Conservation (phyloP, 2,888 invertebrate species). For the Tenthredo distinguenda region DNA sequence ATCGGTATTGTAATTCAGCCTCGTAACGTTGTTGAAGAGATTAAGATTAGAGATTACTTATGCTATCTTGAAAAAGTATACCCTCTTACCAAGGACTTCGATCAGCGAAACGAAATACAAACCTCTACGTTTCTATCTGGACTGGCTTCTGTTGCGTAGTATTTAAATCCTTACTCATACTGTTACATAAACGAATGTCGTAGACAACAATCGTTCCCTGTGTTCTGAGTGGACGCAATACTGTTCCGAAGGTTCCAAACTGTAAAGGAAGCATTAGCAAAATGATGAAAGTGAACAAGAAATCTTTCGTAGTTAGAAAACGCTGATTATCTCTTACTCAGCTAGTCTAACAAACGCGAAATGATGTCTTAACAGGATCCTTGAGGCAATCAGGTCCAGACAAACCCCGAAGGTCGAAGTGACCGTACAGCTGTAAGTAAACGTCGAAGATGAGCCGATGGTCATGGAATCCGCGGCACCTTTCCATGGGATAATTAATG, state of each 20-base stretch:
- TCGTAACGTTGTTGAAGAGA: background rate
- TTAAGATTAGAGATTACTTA: conserved; percentile 12
- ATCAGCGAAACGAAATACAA: conserved; percentile 2
- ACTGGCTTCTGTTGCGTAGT: conserved; percentile 21
- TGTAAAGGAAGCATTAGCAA: background rate
- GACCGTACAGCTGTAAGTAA: conserved; percentile 13
- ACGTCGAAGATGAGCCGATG: background rate
- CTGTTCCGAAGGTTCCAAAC: background rate
- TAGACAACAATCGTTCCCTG: conserved; percentile 3
- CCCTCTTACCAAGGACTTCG: conserved; percentile 31
- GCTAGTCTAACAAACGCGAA: background rate
- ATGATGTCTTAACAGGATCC: background rate
- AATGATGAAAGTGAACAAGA: background rate
- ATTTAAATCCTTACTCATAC: conserved; percentile 2
- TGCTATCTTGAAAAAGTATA: conserved; percentile 4
- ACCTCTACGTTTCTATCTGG: background rate
- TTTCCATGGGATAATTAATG: background rate
- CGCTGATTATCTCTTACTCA: background rate
- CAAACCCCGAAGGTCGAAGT: background rate
- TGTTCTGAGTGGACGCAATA: background rate
- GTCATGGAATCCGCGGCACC: background rate
- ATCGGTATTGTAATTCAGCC: conserved; percentile 26
- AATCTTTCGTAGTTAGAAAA: background rate
- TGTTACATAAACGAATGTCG: conserved; percentile 13
- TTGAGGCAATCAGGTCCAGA: background rate